Evolutionary conservation across 1,140 invertebrate genomes (phyloP), one percentile per base, ranked within the genome.

Genomic region (Chironomus striatipennis): DNA sequence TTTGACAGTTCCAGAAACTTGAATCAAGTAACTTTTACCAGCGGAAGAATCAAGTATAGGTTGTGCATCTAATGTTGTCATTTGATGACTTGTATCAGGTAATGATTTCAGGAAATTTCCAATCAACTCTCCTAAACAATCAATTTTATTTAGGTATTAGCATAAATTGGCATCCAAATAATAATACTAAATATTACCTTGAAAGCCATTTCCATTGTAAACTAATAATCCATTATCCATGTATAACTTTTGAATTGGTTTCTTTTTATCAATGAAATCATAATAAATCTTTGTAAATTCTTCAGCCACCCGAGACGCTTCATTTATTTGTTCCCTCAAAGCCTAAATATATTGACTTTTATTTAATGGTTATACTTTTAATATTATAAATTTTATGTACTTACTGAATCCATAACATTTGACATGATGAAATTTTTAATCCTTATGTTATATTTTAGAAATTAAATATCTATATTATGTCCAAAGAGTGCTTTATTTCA

Each of bases 201-300:
- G 87, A 0, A 89, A 85, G 18, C 88, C 87, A 84, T 93, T 93
- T 43, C 94, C 94, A 85, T 95, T 95, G 93, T 93, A 96, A 34
- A 93, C 88, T 72, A 95, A 82, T 21, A 89, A 83, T n/a, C 88
- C 93, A 34, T 87, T 88, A 70, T 94, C 91, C 77, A 94, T 80
- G 78, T 95, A 96, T 20, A 95, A 81, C 77, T 90, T 90, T 0
- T 87, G 86, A 77, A 94, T 88, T 77, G 89, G 79, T 90, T 92
- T 78, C 75, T 89, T 87, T 79, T 92, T 93, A 79, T 94, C 93
- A 73, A 93, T 82, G 79, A 88, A 88, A 78, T 93, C 91, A 81
- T 94, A 95, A 81, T 91, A 95, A 2, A 93, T 81, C 81, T 91
- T 91, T 10, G 88, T 91, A 78, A 95, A 95, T 78, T 93, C 89